A percentile compares a stretch with the other conserved stretches of the same genome.
Conservation (phyloP, 2,113 vertebrate species). For the Pseudopipra pipra region DNA sequence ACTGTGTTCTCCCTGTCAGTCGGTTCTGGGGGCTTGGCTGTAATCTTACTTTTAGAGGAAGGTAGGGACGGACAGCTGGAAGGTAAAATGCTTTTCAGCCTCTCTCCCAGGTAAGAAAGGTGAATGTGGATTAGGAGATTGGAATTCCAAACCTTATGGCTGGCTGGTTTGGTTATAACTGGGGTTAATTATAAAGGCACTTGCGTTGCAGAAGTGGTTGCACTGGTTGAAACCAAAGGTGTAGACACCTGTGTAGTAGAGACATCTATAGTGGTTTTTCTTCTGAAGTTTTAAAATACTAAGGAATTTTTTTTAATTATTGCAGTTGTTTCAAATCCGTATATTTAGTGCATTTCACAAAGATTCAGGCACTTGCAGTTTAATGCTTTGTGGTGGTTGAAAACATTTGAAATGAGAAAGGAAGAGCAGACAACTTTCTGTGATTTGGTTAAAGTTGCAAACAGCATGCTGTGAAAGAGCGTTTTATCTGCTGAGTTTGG, state of each 20-base stretch:
- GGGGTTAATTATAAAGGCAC: slow-evolving; percentile 17
- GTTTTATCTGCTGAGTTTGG: background rate
- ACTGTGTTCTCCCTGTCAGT: slow-evolving; percentile 32
- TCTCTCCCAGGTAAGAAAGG: background rate
- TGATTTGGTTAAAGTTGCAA: background rate
- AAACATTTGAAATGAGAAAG: background rate
- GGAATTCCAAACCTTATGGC: background rate
- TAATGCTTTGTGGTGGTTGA: background rate
- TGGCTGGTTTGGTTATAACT: background rate
- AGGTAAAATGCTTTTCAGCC: background rate
- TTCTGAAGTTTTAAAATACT: background rate
- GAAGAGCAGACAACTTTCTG: background rate
- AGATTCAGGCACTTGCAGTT: background rate
- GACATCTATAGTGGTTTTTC: background rate
- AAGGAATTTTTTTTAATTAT: background rate
- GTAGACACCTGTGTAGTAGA: background rate
- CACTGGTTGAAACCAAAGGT: background rate
- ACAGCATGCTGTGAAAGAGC: background rate
- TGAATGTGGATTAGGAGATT: slow-evolving; percentile 37
- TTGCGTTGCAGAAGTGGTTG: background rate
- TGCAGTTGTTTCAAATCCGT: background rate
- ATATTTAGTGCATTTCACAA: background rate
- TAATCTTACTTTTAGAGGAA: slow-evolving; percentile 26
- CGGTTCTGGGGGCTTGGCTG: slow-evolving; percentile 50
- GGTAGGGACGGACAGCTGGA: background rate